Percentiles rank a stretch among this genome's conserved stretches.
Evolutionary conservation across 2,888 invertebrate species (phyloP).

Genomic region (Tipula helvola): DNA sequence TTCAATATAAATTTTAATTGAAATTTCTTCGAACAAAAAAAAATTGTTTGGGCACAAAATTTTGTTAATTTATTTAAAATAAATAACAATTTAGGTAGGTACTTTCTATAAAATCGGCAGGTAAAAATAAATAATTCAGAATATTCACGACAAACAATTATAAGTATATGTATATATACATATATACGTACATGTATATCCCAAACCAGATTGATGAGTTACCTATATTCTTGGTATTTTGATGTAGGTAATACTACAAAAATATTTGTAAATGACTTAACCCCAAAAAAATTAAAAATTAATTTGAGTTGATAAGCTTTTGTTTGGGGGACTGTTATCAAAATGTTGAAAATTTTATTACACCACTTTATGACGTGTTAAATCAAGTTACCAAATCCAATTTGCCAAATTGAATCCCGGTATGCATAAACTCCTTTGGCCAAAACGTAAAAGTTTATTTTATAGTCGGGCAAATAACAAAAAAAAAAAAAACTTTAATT

Average conservation of each 20-base stretch:
- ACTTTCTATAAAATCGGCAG: background rate
- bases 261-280: background rate
- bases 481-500: background rate
- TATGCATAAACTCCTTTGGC: background rate
- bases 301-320: background rate
- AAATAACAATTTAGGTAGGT: background rate
- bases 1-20: background rate
- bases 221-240: background rate
- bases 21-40: background rate
- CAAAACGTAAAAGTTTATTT: background rate
- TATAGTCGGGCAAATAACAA: background rate
- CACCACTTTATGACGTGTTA: background rate
- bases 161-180: background rate
- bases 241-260: background rate
- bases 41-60: background rate
- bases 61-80: background rate
- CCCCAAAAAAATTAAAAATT: background rate
- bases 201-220: background rate
- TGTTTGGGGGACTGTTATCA: background rate
- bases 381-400: background rate
- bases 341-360: background rate
- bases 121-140: background rate
- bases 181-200: background rate
- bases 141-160: background rate
- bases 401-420: background rate